Conservation (phyloP, 2,888 invertebrate species). For the Arge pagana region DNA sequence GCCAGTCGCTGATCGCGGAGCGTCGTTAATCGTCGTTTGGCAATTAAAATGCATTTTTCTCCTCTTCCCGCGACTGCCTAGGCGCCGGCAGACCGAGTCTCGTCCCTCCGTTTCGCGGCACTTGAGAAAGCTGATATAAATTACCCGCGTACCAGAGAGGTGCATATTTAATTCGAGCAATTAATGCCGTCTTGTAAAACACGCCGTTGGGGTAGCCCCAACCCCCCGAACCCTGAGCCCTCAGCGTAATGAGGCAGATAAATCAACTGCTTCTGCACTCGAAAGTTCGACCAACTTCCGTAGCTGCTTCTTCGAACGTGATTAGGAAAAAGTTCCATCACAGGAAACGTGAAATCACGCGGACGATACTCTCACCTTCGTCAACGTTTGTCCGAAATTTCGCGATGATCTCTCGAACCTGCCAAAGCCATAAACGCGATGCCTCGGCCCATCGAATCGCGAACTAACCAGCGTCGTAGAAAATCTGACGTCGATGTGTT, state of each 20-base stretch:
- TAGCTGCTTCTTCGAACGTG: conserved; percentile 30
- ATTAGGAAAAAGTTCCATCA: conserved; percentile 1
- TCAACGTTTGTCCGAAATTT: not conserved
- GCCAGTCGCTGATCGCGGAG: no score
- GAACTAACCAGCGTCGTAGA: no score
- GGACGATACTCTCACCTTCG: not conserved
- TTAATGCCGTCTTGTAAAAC: conserved; percentile 60
- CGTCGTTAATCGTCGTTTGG: no score
- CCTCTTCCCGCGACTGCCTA: not conserved
- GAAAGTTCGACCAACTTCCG: conserved; percentile 55
- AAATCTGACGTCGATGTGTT: conserved; percentile 36
- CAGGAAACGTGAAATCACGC: not conserved
- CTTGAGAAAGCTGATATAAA: conserved; percentile 56
- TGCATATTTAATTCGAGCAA: conserved; percentile 59
- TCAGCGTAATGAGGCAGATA: conserved; percentile 58
- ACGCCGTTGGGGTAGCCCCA: conserved; percentile 53
- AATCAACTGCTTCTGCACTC: conserved; percentile 57
- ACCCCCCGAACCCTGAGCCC: conserved; percentile 45
- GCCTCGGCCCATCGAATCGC: not conserved
- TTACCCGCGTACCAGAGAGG: conserved; percentile 50
- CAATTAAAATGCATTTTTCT: not conserved
- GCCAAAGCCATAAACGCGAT: not conserved
- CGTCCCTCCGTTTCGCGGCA: conserved; percentile 31
- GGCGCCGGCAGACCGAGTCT: not conserved
- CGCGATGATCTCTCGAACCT: not conserved